Conservation (phyloP, 2,888 invertebrate genomes). For the Miltochrista miniata region DNA sequence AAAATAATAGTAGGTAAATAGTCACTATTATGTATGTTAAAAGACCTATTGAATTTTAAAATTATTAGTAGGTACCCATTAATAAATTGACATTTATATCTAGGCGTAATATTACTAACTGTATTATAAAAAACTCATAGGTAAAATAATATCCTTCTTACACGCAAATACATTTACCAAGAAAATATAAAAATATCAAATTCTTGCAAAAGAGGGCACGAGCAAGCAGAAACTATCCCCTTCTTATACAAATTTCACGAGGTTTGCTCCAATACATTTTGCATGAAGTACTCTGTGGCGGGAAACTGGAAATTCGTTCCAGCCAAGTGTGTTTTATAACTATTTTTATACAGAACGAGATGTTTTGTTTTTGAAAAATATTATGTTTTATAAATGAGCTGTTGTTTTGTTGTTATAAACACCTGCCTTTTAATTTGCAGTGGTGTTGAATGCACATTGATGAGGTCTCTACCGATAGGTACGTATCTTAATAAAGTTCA, state of each 20-base stretch:
- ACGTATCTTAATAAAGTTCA: not conserved
- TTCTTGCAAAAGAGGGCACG: conserved; percentile 45
- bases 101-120: conserved; percentile 30
- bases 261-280: conserved; percentile 68
- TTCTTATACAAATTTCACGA: conserved; percentile 62
- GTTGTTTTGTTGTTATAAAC: not conserved
- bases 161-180: conserved; percentile 35
- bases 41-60: too few relatives aligned
- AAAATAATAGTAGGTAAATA: too few relatives aligned
- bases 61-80: not conserved
- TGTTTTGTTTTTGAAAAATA: conserved; percentile 18
- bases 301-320: conserved; percentile 46
- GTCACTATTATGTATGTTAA: too few relatives aligned
- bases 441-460: not conserved
- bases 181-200: conserved; percentile 52
- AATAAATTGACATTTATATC: conserved; percentile 2
- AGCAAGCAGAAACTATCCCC: conserved; percentile 50
- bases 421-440: not conserved
- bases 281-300: conserved; percentile 60
- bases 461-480: not conserved
- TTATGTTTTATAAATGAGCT: not conserved
- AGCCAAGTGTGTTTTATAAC: conserved; percentile 49
- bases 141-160: too few relatives aligned
- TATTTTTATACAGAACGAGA: conserved; percentile 45
- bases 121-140: too few relatives aligned